Base-by-base conservation (phyloP, 1,140 invertebrate genomes). In the Zaprionus vittiger region DNA sequence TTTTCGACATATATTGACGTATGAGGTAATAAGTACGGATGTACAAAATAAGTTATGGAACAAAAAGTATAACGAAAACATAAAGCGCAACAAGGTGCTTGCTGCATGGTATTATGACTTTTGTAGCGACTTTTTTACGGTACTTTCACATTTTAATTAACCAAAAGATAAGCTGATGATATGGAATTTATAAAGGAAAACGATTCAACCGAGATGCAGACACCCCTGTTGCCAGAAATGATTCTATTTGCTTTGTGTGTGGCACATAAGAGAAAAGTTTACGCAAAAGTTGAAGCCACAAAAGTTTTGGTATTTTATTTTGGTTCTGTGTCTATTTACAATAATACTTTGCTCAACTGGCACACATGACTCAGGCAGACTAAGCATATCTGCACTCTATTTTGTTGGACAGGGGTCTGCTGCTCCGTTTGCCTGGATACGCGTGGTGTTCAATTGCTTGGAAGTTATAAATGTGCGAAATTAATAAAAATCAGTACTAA, bases 401-500 rank as follows among this genome's bases (percentile, higher is more conserved):
- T 26, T 49, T 62, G 22, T 44, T 26, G 31, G 15, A 20, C 61
- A 52, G 24, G 12, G 31, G 12, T 20, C 14, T 26, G n/a, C 38
- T 15, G 44, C 24, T 15, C 14, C n/a, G 2, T 28, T 67, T 55
- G 7, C n/a, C 17, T 1, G 20, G 4, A 9, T 14, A 20, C 20
- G 34, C 37, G 68, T 44, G 26, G 20, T 17, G 60, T 52, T 71
- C 63, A 85, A 80, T 81, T 70, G 79, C 75, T 71, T 66, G 72
- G 75, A 81, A 89, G 81, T 81, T 89, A 81, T 84, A 89, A 76
- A 79, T 87, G 84, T 89, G 63, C 52, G 63, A 81, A 87, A 87
- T 87, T 89, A 89, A 89, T 89, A 89, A 84, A 79, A 89, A 81
- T 90, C 81, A 84, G 59, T 37, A 66, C 72, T 81, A 79, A 73